Evolutionary conservation across 92 coral and sea anemone species (phyloP).

Genomic region (Actinostola sp.): DNA sequence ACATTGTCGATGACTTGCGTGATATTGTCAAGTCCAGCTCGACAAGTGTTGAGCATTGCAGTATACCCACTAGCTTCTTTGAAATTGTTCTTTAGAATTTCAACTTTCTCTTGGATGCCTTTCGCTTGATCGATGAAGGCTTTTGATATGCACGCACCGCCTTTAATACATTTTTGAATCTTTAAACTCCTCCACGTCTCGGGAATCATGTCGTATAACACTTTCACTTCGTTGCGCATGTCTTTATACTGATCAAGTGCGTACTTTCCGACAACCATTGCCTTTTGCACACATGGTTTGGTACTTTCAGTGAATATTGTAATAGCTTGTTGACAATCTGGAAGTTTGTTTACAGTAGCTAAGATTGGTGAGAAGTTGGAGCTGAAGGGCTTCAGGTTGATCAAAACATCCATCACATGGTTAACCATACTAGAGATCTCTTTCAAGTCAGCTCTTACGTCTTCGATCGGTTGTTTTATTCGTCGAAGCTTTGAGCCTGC

Average conservation of each 20-base stretch:
- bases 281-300: constrained; percentile 75
- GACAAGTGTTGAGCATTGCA: constrained; percentile 65
- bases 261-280: constrained; percentile 67
- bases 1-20: constrained; percentile 65
- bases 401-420: constrained; percentile 70
- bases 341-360: constrained; percentile 72
- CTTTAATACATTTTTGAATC: constrained; percentile 78
- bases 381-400: constrained; percentile 83
- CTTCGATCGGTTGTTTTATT: constrained; percentile 73
- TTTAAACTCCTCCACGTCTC: constrained; percentile 82
- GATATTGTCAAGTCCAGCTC: constrained; percentile 58
- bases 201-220: constrained; percentile 78
- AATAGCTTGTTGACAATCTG: constrained; percentile 74
- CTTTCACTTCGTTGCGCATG: constrained; percentile 68
- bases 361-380: constrained; percentile 78
- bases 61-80: constrained; percentile 70
- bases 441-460: constrained; percentile 64
- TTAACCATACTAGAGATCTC: constrained; percentile 60
- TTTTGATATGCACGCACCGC: constrained; percentile 83
- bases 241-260: constrained; percentile 67
- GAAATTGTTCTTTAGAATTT: constrained; percentile 48
- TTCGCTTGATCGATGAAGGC: constrained; percentile 86
- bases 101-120: constrained; percentile 64
- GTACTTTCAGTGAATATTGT: constrained; percentile 67
- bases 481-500: constrained; percentile 65